Conservation (phyloP, 1,140 invertebrate species). For the Leptonema lineaticorne region DNA sequence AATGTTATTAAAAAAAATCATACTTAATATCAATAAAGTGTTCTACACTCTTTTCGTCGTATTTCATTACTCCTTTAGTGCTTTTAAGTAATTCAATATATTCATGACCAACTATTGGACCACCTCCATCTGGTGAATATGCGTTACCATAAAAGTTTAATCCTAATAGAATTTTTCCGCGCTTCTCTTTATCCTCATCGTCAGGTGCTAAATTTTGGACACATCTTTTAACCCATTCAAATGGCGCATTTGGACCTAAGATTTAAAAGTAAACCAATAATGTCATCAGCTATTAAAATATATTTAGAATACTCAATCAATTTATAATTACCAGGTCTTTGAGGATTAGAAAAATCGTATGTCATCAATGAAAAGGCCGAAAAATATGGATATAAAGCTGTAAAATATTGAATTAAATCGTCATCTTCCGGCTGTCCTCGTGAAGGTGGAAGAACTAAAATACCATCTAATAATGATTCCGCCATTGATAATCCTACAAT, state of each 20-base stretch:
- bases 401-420: slow-evolving; percentile 77
- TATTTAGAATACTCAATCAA: too few species aligned
- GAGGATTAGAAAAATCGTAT: slow-evolving; percentile 87
- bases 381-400: slow-evolving; percentile 72
- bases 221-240: slow-evolving; percentile 79
- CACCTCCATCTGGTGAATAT: slow-evolving; percentile 74
- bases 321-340: slow-evolving; percentile 66
- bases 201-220: slow-evolving; percentile 71
- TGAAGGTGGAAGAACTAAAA: slow-evolving; percentile 84
- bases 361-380: slow-evolving; percentile 92
- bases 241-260: slow-evolving; percentile 79
- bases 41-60: slow-evolving; percentile 77
- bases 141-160: slow-evolving; percentile 94
- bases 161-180: slow-evolving; percentile 82
- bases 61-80: slow-evolving; percentile 68
- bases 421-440: slow-evolving; percentile 67
- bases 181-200: slow-evolving; percentile 57
- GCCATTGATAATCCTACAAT: slow-evolving; percentile 52
- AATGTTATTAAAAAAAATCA: not conserved
- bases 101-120: slow-evolving; percentile 75
- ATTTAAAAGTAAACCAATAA: slow-evolving; percentile 21
- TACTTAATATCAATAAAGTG: slow-evolving; percentile 87
- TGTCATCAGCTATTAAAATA: not conserved
- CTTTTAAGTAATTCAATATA: slow-evolving; percentile 71
- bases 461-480: slow-evolving; percentile 61